Evolutionary conservation across 2,113 vertebrate species (phyloP).

Genomic region (Stigmatopora argus): DNA sequence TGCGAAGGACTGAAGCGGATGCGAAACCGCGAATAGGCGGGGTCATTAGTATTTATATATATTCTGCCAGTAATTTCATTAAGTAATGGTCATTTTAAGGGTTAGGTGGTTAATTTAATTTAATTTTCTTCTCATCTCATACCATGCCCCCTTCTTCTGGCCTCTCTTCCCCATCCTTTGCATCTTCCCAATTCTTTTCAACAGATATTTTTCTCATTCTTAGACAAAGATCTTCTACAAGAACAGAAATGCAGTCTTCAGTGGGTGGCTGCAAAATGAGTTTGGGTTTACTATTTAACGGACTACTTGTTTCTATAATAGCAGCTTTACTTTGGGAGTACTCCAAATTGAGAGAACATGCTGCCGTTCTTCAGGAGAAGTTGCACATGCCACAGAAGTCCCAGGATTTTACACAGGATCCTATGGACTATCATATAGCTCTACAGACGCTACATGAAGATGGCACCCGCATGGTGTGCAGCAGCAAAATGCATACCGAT

Average conservation of each 20-base stretch:
- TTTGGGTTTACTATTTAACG: conserved; percentile 84
- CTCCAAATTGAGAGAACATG: conserved; percentile 81
- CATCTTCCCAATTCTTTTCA: conserved; percentile 2
- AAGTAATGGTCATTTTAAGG: too few relatives aligned
- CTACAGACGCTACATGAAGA: conserved; percentile 82
- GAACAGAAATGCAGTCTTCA: conserved; percentile 66
- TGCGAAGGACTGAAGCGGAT: too few relatives aligned
- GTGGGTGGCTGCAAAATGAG: conserved; percentile 80
- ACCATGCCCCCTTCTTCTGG: background rate
- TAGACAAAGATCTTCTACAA: conserved; percentile 38
- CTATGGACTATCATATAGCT: conserved; percentile 85
- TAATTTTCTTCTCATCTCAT: background rate
- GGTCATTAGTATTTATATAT: too few relatives aligned
- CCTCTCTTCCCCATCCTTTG: conserved; percentile 2
- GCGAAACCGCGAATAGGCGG: too few relatives aligned
- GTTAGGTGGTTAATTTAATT: background rate
- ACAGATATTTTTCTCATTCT: conserved; percentile 40
- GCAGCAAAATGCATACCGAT: conserved; percentile 92
- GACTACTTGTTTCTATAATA: conserved; percentile 85
- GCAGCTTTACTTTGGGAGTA: conserved; percentile 95
- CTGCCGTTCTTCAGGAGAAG: conserved; percentile 82
- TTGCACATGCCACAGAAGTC: conserved; percentile 75
- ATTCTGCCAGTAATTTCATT: too few relatives aligned
- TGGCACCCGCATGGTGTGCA: conserved; percentile 93
- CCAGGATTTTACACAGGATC: conserved; percentile 72